Conservation (phyloP, 2,797 vertebrate species). For the Enoplosus armatus region DNA sequence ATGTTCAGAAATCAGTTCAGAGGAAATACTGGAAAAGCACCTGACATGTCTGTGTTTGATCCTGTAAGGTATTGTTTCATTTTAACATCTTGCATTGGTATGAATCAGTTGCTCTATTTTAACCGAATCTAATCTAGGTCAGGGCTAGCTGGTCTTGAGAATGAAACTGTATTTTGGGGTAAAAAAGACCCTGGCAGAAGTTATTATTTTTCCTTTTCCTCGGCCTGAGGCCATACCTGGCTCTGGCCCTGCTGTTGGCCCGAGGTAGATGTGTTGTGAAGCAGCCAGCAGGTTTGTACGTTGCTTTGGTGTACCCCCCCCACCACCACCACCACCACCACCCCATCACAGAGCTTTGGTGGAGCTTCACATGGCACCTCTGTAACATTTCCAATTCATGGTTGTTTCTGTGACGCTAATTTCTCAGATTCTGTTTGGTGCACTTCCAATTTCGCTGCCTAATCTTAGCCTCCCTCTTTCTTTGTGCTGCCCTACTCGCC, state of each 20-base stretch:
- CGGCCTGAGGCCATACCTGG: slow-evolving; percentile 18
- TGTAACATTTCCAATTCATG: slow-evolving; percentile 50
- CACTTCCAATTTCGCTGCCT: slow-evolving; percentile 65
- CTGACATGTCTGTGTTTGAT: slow-evolving; percentile 34
- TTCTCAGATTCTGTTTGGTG: slow-evolving; percentile 61
- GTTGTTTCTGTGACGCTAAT: slow-evolving; percentile 49
- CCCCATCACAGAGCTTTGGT: slow-evolving; percentile 44
- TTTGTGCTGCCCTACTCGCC: slow-evolving; percentile 57
- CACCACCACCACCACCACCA: too few relatives aligned
- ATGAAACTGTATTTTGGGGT: slow-evolving; percentile 2
- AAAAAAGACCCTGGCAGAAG: slow-evolving; percentile 26
- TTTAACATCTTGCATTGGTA: slow-evolving; percentile 7
- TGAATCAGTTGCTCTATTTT: slow-evolving; percentile 10
- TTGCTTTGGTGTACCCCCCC: not conserved
- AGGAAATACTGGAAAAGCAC: slow-evolving; percentile 11
- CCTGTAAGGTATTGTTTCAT: not conserved
- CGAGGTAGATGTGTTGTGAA: slow-evolving; percentile 31
- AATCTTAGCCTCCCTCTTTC: slow-evolving; percentile 62
- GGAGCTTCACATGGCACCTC: slow-evolving; percentile 53
- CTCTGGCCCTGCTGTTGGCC: not conserved
- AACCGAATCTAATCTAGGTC: slow-evolving; percentile 31
- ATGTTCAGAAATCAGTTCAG: slow-evolving; percentile 37
- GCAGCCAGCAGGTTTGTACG: slow-evolving; percentile 42
- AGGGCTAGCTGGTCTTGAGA: slow-evolving; percentile 22
- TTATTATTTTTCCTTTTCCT: slow-evolving; percentile 30